A percentile compares a stretch with the other conserved stretches of the same genome.
Evolutionary conservation across 2,113 vertebrate species (phyloP).

Genomic region (Zapus hudsonius): DNA sequence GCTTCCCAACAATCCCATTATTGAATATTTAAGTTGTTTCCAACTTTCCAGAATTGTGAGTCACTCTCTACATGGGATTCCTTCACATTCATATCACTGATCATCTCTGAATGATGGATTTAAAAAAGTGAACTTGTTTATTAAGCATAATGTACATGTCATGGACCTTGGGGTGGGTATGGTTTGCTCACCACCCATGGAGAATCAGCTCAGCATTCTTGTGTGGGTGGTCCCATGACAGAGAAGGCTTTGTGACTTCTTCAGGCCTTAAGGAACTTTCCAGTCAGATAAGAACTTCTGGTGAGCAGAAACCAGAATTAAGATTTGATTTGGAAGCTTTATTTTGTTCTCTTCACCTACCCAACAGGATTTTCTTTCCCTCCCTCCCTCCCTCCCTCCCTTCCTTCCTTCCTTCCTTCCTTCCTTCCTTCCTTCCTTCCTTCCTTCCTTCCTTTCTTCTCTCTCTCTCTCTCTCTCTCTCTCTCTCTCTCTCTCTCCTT

Average conservation of each 20-base stretch:
- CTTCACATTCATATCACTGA: neutral
- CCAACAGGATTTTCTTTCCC: neutral
- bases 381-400: too few relatives aligned
- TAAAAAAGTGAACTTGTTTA: conserved; percentile 43
- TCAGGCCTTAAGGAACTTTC: neutral
- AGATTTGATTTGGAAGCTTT: neutral
- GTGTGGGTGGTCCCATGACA: neutral
- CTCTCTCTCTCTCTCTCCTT: too few relatives aligned
- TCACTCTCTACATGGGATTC: conserved; percentile 19
- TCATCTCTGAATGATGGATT: conserved; percentile 50
- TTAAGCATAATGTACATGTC: conserved; percentile 27
- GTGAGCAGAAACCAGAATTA: neutral
- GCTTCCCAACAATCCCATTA: conserved; percentile 11
- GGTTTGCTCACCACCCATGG: too few relatives aligned
- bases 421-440: too few relatives aligned
- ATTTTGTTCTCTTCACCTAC: neutral
- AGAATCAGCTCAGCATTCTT: neutral
- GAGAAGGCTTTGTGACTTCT: neutral
- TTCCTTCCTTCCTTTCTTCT: too few relatives aligned
- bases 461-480: too few relatives aligned
- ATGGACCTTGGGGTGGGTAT: too few relatives aligned
- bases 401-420: too few relatives aligned
- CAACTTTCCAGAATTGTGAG: conserved; percentile 40
- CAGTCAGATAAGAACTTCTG: conserved; percentile 20
- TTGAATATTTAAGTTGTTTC: conserved; percentile 55